Percentiles rank a stretch among this genome's conserved stretches.
phyloP scores from a whole-genome alignment of 2,797 vertebrate genomes.

The Trichosurus vulpecula region DNA sequence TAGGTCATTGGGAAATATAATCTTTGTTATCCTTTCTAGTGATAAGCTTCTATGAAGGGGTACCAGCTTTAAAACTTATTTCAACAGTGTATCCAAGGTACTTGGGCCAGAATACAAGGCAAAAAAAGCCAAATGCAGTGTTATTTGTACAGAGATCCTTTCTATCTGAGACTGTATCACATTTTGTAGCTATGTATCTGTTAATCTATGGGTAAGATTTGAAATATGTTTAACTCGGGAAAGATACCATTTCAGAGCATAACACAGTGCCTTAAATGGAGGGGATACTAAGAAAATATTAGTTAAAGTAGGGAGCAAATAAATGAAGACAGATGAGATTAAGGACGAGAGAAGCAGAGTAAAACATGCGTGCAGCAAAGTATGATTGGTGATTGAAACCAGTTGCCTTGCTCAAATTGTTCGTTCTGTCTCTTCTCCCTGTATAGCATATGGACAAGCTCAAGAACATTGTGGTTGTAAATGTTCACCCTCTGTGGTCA shows the following conservation, averaged over 20 bases:
- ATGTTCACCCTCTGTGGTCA: neutral
- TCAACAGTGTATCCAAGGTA: neutral
- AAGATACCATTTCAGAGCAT: neutral
- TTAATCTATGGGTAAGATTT: neutral
- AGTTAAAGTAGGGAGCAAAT: neutral
- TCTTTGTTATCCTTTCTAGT: neutral
- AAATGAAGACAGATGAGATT: neutral
- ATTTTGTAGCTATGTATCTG: neutral
- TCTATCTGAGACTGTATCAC: neutral
- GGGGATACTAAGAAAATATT: neutral
- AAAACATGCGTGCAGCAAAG: neutral
- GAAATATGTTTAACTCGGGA: neutral
- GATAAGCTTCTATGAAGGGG: neutral
- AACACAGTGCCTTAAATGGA: neutral
- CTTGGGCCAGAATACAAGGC: neutral
- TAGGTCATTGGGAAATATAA: neutral
- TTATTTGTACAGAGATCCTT: conserved; percentile 33
- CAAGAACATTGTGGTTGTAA: neutral
- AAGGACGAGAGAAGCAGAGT: neutral
- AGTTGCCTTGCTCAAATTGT: conserved; percentile 4
- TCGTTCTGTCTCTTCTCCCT: neutral
- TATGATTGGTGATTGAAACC: neutral
- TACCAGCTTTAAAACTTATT: neutral
- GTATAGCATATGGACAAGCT: neutral
- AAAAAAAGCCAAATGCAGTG: neutral